Evolutionary conservation across 2,888 invertebrate genomes (phyloP).

Genomic region (Teleogryllus oceanicus): DNA sequence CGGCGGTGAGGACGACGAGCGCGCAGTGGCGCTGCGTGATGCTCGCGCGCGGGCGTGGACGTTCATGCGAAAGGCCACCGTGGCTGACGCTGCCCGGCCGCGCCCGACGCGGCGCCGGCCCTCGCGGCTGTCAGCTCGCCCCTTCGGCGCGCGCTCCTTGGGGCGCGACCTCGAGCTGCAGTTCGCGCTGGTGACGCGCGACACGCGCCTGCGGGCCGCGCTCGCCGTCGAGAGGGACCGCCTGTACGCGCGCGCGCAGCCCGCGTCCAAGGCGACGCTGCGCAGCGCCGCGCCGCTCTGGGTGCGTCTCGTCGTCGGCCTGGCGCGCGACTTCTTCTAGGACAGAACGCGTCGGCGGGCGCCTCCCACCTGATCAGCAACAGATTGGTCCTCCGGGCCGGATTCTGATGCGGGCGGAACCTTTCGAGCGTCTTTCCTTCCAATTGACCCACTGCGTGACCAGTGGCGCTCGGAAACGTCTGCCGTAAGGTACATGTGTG

Average conservation of each 20-base stretch:
- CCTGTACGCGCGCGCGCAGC: constrained; percentile 54
- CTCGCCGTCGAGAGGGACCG: constrained; percentile 71
- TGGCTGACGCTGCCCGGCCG: constrained; percentile 75
- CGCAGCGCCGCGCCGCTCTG: not conserved
- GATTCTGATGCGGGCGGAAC: too few relatives aligned
- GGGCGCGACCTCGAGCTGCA: constrained; percentile 92
- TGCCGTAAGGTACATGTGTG: too few relatives aligned
- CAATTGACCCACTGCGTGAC: too few relatives aligned
- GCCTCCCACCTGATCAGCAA: too few relatives aligned
- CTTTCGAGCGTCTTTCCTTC: too few relatives aligned
- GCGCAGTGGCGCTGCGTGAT: constrained; percentile 79
- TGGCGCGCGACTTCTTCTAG: constrained; percentile 6
- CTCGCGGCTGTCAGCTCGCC: constrained; percentile 90
- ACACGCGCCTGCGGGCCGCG: constrained; percentile 59
- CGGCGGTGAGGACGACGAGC: constrained; percentile 46
- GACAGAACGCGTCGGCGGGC: too few relatives aligned
- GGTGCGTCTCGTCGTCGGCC: not conserved
- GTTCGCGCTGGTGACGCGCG: constrained; percentile 79
- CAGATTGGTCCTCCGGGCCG: too few relatives aligned
- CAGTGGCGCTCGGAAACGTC: too few relatives aligned
- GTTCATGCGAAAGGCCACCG: constrained; percentile 94
- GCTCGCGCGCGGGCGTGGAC: constrained; percentile 82
- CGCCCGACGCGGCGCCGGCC: constrained; percentile 60
- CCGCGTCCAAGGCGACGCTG: not conserved
- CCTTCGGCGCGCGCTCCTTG: constrained; percentile 83